Evolutionary conservation across 2,797 vertebrate genomes (phyloP).

Genomic region (Chiloscyllium punctatum): DNA sequence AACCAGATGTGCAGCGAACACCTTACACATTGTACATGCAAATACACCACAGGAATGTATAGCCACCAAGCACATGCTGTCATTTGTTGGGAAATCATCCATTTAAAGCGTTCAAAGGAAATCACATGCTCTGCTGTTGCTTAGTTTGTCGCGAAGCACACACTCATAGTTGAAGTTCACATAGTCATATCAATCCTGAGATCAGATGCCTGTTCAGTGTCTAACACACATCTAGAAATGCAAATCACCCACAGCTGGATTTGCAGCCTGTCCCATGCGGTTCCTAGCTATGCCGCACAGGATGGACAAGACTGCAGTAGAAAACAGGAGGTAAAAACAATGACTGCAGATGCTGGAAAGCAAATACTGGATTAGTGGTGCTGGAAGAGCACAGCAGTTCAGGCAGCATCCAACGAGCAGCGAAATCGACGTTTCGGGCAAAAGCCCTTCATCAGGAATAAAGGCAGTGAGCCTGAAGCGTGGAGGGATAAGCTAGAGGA

Average conservation of each 20-base stretch:
- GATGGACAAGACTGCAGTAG: neutral
- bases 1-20: neutral
- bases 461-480: no score
- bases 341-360: no score
- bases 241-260: neutral
- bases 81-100: neutral
- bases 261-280: neutral
- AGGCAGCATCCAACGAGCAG: no score
- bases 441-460: no score
- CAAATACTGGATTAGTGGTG: no score
- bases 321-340: neutral
- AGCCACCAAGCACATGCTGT: neutral
- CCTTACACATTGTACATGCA: neutral
- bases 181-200: no score
- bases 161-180: neutral
- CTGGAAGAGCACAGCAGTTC: no score
- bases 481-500: no score
- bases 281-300: neutral
- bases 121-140: neutral
- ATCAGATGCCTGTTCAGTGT: neutral
- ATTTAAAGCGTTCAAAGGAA: neutral
- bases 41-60: neutral
- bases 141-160: neutral
- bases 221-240: neutral
- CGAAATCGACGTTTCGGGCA: no score